Percentiles rank a stretch among this genome's conserved stretches.
Evolutionary conservation across 2,888 invertebrate genomes (phyloP).

Genomic region (Protonemura montana): DNA sequence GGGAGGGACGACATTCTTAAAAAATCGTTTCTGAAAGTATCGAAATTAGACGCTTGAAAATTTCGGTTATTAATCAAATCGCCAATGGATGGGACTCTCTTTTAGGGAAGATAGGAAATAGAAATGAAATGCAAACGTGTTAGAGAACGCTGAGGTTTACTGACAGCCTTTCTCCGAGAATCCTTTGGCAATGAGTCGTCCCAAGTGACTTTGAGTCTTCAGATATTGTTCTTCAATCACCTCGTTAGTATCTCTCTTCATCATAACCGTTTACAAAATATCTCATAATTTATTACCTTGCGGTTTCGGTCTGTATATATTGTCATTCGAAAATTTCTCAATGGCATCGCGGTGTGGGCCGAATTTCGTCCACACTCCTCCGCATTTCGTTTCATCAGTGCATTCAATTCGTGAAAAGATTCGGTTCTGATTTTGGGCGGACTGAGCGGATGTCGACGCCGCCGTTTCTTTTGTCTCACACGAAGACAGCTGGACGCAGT

Average conservation of each 20-base stretch:
- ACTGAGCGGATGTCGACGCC: conserved; percentile 8
- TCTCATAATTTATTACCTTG: background rate
- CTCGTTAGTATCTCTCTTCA: background rate
- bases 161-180: background rate
- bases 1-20: conserved; percentile 2
- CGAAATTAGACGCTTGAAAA: background rate
- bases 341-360: background rate
- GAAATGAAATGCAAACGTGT: background rate
- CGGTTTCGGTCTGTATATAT: background rate
- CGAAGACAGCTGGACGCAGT: conserved; percentile 8
- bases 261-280: background rate
- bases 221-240: conserved; percentile 12
- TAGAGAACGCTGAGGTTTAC: background rate
- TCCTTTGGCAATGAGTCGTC: background rate
- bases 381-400: background rate
- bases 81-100: background rate
- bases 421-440: background rate
- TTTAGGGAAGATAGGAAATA: background rate
- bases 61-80: background rate
- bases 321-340: background rate
- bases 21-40: conserved; percentile 12
- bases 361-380: background rate
- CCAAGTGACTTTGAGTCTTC: background rate
- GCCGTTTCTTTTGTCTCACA: background rate
- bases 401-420: background rate